phyloP scores from a whole-genome alignment of 2,797 vertebrate genomes.

The Poecilia picta region DNA sequence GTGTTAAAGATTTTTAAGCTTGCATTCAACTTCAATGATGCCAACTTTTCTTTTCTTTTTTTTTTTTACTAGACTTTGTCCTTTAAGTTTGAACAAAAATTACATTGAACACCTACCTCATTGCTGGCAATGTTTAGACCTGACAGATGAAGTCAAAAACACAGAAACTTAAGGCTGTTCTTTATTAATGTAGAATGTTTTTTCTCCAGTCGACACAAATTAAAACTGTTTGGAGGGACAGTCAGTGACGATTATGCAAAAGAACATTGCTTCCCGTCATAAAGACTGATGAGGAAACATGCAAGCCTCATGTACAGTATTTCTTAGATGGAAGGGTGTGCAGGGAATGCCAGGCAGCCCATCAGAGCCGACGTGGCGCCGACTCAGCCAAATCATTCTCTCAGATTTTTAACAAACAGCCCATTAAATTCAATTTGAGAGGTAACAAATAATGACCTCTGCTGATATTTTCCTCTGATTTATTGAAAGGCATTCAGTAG shows the following conservation, averaged over 20 bases:
- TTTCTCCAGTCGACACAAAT: conserved; percentile 27
- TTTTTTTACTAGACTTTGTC: neutral
- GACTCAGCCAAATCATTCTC: conserved; percentile 22
- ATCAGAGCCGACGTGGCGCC: conserved; percentile 30
- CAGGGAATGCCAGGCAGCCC: conserved; percentile 42
- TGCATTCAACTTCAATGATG: neutral
- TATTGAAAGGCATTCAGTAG: conserved; percentile 1
- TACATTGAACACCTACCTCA: neutral
- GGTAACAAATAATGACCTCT: neutral
- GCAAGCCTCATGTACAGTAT: neutral
- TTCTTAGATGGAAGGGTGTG: conserved; percentile 38
- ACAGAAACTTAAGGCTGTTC: neutral
- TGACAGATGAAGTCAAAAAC: neutral
- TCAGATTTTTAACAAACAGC: conserved; percentile 38
- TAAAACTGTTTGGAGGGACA: conserved; percentile 15
- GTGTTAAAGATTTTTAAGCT: neutral
- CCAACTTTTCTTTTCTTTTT: neutral
- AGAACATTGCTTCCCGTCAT: conserved; percentile 25
- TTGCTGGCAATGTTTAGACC: neutral
- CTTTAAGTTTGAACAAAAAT: neutral
- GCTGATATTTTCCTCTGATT: conserved; percentile 11
- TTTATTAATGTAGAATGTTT: conserved; percentile 15
- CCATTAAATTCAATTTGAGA: conserved; percentile 21
- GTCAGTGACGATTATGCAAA: conserved; percentile 35
- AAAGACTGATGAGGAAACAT: conserved; percentile 10